Conservation (phyloP, 2,113 vertebrate genomes). For the Burhinus bistriatus region DNA sequence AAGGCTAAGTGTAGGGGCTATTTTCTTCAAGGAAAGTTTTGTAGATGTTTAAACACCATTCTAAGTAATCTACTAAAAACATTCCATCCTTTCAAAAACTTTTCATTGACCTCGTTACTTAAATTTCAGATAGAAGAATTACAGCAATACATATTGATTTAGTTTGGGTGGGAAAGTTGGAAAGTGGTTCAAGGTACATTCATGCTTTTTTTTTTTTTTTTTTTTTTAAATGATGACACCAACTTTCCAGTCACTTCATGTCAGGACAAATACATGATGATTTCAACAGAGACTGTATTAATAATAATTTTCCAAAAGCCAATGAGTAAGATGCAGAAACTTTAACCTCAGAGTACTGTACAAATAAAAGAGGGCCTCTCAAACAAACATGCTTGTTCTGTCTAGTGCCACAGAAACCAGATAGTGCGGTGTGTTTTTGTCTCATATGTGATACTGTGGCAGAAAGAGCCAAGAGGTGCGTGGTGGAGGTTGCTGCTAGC, state of each 20-base stretch:
- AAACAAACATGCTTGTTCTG: neutral
- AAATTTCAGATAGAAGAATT: neutral
- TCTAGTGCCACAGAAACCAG: neutral
- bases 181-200: neutral
- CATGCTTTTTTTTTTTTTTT: neutral
- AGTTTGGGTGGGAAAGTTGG: neutral
- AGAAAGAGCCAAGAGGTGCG: neutral
- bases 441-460: neutral
- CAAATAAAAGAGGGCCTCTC: neutral
- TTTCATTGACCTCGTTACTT: neutral
- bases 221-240: neutral
- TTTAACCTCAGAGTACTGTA: neutral
- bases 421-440: neutral
- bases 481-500: neutral
- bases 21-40: neutral
- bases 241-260: neutral
- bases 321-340: neutral
- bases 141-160: neutral
- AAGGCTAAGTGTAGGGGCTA: fast-evolving
- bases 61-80: neutral
- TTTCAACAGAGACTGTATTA: neutral
- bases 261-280: neutral
- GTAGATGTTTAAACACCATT: neutral
- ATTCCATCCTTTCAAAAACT: neutral
- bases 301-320: neutral